Evolutionary conservation across 2,888 invertebrate genomes (phyloP).

Genomic region (Spisula solida): DNA sequence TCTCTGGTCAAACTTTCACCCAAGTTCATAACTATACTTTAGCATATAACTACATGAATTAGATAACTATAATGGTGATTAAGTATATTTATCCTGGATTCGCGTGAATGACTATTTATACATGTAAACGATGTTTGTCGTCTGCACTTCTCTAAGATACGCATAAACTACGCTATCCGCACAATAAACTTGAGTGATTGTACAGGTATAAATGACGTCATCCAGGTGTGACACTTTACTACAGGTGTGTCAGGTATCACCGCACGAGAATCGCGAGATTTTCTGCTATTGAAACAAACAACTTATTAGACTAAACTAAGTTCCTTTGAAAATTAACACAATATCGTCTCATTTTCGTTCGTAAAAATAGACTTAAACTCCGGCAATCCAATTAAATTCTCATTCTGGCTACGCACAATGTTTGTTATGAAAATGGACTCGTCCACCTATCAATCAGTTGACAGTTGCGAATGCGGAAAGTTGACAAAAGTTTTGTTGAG

Average conservation of each 20-base stretch:
- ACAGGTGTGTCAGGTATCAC: background rate
- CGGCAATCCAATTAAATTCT: background rate
- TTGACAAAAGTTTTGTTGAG: conserved; percentile 41
- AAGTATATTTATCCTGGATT: too few relatives aligned
- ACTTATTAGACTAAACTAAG: background rate
- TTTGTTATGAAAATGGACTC: conserved; percentile 25
- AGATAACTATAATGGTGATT: too few relatives aligned
- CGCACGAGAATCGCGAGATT: background rate
- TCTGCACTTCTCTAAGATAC: background rate
- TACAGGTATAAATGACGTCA: conserved; percentile 22
- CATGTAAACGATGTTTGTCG: background rate
- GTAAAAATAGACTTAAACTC: background rate
- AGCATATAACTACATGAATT: too few relatives aligned
- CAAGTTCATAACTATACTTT: too few relatives aligned
- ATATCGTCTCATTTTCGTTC: background rate
- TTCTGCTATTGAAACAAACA: background rate
- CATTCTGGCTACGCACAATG: background rate
- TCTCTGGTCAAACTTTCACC: too few relatives aligned
- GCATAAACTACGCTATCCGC: background rate
- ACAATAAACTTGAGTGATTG: conserved; percentile 5
- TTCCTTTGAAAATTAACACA: background rate
- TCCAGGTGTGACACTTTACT: conserved; percentile 1
- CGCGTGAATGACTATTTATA: too few relatives aligned
- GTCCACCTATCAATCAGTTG: conserved; percentile 25
- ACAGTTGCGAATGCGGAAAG: conserved; percentile 32